Evolutionary conservation across 2,113 vertebrate genomes (phyloP).

Genomic region (Chrysemys picta): DNA sequence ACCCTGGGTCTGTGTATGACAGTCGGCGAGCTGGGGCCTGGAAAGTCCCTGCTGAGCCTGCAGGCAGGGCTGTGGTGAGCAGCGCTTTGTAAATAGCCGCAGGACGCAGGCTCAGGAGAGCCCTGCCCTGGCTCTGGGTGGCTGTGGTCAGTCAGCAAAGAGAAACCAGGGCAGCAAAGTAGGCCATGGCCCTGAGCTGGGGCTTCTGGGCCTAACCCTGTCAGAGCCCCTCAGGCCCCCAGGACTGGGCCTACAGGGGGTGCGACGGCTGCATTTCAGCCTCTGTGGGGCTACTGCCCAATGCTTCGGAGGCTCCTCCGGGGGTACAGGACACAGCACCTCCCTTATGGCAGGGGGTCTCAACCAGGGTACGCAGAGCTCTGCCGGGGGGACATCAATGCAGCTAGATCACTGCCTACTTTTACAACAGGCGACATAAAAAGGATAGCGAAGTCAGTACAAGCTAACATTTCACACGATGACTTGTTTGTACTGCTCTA

Average conservation of each 20-base stretch:
- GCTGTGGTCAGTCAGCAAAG: background rate
- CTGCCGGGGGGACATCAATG: too few species aligned
- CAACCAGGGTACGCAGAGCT: too few species aligned
- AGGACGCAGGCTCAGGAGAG: background rate
- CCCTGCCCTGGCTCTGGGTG: background rate
- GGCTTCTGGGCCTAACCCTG: background rate
- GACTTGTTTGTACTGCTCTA: too few species aligned
- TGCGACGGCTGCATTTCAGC: too few species aligned
- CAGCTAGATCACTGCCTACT: too few species aligned
- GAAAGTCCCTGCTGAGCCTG: background rate
- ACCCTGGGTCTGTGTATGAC: background rate
- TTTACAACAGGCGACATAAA: too few species aligned
- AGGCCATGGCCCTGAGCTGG: background rate
- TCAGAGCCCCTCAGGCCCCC: background rate
- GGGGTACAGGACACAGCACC: background rate
- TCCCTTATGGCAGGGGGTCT: background rate
- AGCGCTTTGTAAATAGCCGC: background rate
- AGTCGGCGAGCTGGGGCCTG: background rate
- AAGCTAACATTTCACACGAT: too few species aligned
- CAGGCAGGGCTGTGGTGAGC: background rate
- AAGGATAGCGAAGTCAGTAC: too few species aligned
- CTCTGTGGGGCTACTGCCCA: too few species aligned
- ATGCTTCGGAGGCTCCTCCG: background rate
- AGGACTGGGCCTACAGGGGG: background rate
- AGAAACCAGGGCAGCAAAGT: background rate